A percentile compares a stretch with the other conserved stretches of the same genome.
Evolutionary conservation across 1,140 invertebrate species (phyloP).

Genomic region (Drosophila truncata): DNA sequence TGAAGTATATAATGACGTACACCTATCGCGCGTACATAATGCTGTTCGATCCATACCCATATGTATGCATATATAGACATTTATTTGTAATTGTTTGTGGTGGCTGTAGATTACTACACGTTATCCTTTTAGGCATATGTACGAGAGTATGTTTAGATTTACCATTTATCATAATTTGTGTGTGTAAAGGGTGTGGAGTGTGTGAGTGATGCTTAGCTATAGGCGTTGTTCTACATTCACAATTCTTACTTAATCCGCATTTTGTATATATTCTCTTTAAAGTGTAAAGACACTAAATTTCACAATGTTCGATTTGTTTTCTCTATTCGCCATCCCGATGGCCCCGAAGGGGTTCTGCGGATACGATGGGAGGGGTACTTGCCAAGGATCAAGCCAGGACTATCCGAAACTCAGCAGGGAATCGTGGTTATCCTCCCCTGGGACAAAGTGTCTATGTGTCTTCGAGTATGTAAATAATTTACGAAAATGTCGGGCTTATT

Average conservation of each 20-base stretch:
- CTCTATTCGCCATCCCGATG: conserved; percentile 36
- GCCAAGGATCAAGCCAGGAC: conserved; percentile 42
- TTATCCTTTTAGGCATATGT: conserved; percentile 81
- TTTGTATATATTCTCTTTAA: conserved; percentile 77
- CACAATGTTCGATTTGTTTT: conserved; percentile 81
- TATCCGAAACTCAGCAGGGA: conserved; percentile 36
- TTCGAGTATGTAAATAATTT: conserved; percentile 64
- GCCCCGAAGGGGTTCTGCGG: conserved; percentile 5
- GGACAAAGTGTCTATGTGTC: conserved; percentile 15
- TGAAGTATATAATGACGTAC: conserved; percentile 47
- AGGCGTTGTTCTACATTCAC: conserved; percentile 44
- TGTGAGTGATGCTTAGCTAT: conserved; percentile 49
- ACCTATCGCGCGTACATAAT: conserved; percentile 33
- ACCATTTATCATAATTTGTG: conserved; percentile 63
- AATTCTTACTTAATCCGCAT: conserved; percentile 42
- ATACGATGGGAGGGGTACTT: conserved; percentile 17
- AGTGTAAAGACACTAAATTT: conserved; percentile 84
- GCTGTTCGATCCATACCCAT: conserved; percentile 36
- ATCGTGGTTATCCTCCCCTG: neutral
- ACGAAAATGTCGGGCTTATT: conserved; percentile 58
- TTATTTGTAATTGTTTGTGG: conserved; percentile 86
- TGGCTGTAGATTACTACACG: conserved; percentile 92
- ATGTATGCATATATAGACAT: conserved; percentile 63
- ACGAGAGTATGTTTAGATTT: conserved; percentile 64
- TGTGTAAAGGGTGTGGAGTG: conserved; percentile 26